These are phyloP conservation scores for Heliconius himera DNA, from an alignment of 1,140 invertebrate species.

Conservation along the genomic window DNA sequence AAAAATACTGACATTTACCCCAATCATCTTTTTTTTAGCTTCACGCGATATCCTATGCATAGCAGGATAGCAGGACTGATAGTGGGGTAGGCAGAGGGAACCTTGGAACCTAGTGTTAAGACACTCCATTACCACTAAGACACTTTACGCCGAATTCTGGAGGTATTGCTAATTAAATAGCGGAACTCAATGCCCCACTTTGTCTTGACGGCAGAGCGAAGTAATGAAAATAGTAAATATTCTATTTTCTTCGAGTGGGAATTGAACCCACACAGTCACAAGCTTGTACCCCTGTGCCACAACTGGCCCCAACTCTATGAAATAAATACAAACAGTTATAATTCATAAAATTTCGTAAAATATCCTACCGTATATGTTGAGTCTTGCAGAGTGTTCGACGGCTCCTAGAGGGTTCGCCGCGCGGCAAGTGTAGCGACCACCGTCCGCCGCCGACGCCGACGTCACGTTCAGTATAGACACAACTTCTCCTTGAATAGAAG, in stretches of 20 bases:
- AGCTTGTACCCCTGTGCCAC: too few relatives aligned
- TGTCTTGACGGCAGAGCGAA: too few relatives aligned
- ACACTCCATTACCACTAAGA: too few relatives aligned
- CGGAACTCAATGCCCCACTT: too few relatives aligned
- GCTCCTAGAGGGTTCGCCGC: slow-evolving; percentile 88
- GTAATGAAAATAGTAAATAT: too few relatives aligned
- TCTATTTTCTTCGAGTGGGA: too few relatives aligned
- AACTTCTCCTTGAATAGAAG: slow-evolving; percentile 56
- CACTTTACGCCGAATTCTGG: too few relatives aligned
- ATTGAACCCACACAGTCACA: too few relatives aligned
- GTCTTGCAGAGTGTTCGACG: slow-evolving; percentile 86
- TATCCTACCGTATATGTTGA: slow-evolving; percentile 91
- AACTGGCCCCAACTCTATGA: background rate
- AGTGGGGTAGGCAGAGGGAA: too few relatives aligned
- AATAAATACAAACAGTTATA: background rate
- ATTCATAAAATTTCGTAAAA: background rate
- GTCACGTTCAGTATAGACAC: slow-evolving; percentile 78
- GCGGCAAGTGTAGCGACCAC: slow-evolving; percentile 90
- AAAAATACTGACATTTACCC: background rate
- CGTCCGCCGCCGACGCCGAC: slow-evolving; percentile 87
- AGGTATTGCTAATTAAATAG: too few relatives aligned
- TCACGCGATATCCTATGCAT: background rate
- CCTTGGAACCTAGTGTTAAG: too few relatives aligned
- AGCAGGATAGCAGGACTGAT: too few relatives aligned
- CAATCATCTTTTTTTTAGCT: background rate